Percentiles rank a stretch among this genome's conserved stretches.
These are phyloP conservation scores for Mylabris sibirica DNA, from an alignment of 2,888 invertebrate genomes.

Conservation along the genomic window DNA sequence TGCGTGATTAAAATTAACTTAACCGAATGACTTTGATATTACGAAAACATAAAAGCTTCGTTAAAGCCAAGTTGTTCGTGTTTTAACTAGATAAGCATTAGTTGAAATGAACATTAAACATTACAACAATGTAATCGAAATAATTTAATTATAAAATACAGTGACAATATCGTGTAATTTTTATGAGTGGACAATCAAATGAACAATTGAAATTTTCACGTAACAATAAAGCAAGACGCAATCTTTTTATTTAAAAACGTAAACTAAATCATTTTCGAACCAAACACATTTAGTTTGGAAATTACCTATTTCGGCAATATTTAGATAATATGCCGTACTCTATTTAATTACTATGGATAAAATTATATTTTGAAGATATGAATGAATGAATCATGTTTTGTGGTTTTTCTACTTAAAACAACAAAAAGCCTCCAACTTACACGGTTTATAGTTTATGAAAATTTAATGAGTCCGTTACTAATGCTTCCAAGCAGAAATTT, in stretches of 20 bases:
- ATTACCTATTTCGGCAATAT: background rate
- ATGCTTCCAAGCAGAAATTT: background rate
- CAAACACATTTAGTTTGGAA: background rate
- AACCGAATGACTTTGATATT: too few species aligned
- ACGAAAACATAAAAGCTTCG: too few species aligned
- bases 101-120: background rate
- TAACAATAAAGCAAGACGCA: background rate
- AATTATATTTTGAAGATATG: background rate
- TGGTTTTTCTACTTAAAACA: background rate
- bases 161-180: background rate
- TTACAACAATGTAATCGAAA: background rate
- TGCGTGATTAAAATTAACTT: too few species aligned
- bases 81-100: background rate
- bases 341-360: background rate
- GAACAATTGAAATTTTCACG: background rate
- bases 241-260: too few species aligned
- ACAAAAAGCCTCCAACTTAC: constrained; percentile 2
- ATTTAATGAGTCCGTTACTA: constrained; percentile 8
- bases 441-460: constrained; percentile 14
- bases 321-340: background rate
- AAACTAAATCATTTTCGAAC: too few species aligned
- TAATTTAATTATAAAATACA: background rate
- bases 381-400: background rate
- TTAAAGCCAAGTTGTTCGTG: too few species aligned
- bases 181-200: background rate